These are phyloP conservation scores for Ochropleura plecta DNA, from an alignment of 2,888 invertebrate species.

Conservation along the genomic window DNA sequence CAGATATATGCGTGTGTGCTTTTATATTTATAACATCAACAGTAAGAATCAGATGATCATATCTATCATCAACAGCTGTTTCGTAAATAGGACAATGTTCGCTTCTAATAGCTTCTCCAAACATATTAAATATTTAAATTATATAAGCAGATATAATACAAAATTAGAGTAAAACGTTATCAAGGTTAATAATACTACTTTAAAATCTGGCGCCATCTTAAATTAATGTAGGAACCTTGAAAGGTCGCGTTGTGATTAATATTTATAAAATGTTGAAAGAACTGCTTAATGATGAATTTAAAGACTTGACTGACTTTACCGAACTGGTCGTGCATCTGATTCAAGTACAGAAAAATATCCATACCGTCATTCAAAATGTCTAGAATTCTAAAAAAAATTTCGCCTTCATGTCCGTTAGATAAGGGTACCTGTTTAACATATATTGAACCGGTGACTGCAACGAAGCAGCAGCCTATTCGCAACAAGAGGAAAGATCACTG, in stretches of 20 bases:
- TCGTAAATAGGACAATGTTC: slow-evolving; percentile 36
- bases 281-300: slow-evolving; percentile 15
- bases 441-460: neutral
- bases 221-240: slow-evolving; percentile 55
- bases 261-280: slow-evolving; percentile 29
- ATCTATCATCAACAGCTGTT: neutral
- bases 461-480: neutral
- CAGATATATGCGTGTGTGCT: slow-evolving; percentile 13
- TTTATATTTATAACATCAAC: slow-evolving; percentile 20
- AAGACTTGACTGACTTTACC: neutral
- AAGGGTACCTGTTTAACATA: neutral
- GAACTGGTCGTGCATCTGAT: slow-evolving; percentile 16
- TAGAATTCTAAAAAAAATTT: neutral
- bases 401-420: too few species aligned
- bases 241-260: slow-evolving; percentile 40
- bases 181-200: slow-evolving; percentile 55
- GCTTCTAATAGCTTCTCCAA: slow-evolving; percentile 10
- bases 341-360: neutral
- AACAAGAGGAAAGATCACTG: neutral
- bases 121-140: slow-evolving; percentile 31
- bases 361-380: neutral
- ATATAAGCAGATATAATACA: slow-evolving; percentile 26
- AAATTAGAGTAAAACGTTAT: slow-evolving; percentile 27
- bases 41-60: slow-evolving; percentile 7
- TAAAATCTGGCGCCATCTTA: slow-evolving; percentile 50